Percentiles rank a stretch among this genome's conserved stretches.
phyloP scores from a whole-genome alignment of 2,797 vertebrate genomes.

The Scolopax bukidnonensis region DNA sequence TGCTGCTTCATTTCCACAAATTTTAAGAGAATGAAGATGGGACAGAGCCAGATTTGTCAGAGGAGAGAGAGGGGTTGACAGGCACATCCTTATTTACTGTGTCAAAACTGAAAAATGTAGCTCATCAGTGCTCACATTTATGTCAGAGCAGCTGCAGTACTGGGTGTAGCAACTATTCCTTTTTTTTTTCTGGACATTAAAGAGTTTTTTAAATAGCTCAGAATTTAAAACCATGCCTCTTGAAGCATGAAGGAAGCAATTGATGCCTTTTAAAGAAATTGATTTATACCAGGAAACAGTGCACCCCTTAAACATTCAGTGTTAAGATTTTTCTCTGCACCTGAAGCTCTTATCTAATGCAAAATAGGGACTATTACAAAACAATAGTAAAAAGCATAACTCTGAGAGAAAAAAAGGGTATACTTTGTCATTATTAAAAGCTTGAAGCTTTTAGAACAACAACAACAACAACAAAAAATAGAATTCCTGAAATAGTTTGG shows the following conservation, averaged over 20 bases:
- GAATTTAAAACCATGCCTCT: background rate
- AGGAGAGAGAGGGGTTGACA: background rate
- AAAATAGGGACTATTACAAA: background rate
- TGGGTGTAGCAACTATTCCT: background rate
- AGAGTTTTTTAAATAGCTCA: conserved; percentile 43
- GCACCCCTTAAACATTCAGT: background rate
- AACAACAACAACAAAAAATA: too few relatives aligned
- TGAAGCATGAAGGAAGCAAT: background rate
- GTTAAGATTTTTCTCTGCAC: background rate
- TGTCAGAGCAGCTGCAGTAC: conserved; percentile 18
- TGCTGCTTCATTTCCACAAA: background rate
- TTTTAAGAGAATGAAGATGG: background rate
- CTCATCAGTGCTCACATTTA: background rate
- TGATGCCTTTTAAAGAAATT: background rate
- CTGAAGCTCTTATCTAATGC: background rate
- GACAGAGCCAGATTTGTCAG: background rate
- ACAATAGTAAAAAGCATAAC: background rate
- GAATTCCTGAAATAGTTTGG: background rate
- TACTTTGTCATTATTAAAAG: background rate
- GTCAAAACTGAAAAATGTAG: conserved; percentile 29
- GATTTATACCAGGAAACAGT: background rate
- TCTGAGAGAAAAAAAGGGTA: background rate
- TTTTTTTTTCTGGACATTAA: background rate
- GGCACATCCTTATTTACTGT: conserved; percentile 37
- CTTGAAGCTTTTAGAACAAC: background rate